Base-by-base conservation (phyloP, 2,113 vertebrate genomes). In the Isichthys henryi region DNA sequence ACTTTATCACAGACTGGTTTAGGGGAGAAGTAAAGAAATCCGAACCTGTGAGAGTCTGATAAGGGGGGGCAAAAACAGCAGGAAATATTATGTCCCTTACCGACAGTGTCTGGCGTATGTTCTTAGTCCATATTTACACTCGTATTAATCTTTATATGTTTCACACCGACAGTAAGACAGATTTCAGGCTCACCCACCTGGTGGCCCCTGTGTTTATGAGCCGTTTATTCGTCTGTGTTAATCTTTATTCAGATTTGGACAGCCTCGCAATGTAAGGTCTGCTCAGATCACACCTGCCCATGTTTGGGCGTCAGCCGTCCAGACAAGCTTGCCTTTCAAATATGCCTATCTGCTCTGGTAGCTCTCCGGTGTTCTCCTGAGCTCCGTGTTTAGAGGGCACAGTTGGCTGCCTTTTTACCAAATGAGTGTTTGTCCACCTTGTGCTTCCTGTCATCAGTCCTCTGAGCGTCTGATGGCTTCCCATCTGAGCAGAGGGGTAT, bases 221-320 rank as follows among this genome's bases (percentile, higher is more conserved):
- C 80, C 31, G 17, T 88, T 66, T 87, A 56, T 90, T 88, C 58
- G 49, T 62, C 27, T 9, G 56, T 27, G 58, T 66, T 50, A 87
- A 90, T 84, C 58, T 91, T 91, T 92, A 88, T 92, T 90, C 84
- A 91, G 74, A 90, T 88, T 92, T 35, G 13, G n/a, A 74, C 46
- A 88, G 48, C 45, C 19, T 83, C 31, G 2, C 88, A 43, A 52
- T 27, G 15, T 31, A 49, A 80, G 88, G 70, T n/a, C 15, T 27
- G 19, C 49, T 31, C 80, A 35, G 43, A 43, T 89, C 31, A 74
- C 66, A 17, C 11, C 23, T 82, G 35, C 21, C 80, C 39, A 80
- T 80, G 45, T 77, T 17, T 88, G 45, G 21, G 15, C 11, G 4
- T 74, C 48, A 84, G 80, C 19, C 43, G 5, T 10, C 31, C 17